Evolutionary conservation across 2,113 vertebrate species (phyloP).

Genomic region (Nestor notabilis): DNA sequence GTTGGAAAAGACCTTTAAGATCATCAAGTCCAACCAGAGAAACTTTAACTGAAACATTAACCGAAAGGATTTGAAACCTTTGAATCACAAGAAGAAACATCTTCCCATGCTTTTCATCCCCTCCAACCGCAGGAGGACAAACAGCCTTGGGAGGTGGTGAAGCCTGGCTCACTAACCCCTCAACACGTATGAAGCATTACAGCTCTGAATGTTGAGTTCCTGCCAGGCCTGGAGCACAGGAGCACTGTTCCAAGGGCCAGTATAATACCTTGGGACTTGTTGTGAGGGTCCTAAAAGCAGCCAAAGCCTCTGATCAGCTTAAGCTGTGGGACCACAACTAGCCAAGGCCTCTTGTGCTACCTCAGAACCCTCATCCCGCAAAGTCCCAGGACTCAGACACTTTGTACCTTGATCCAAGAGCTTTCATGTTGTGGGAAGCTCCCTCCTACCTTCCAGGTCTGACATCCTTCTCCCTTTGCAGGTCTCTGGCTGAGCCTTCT

Average conservation of each 20-base stretch:
- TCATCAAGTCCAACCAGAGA: background rate
- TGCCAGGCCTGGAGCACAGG: background rate
- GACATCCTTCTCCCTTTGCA: background rate
- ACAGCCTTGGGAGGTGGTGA: background rate
- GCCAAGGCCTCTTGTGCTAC: background rate
- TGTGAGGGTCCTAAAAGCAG: background rate
- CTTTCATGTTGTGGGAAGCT: fast-evolving
- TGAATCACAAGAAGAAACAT: background rate
- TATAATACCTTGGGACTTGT: background rate
- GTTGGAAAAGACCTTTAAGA: background rate
- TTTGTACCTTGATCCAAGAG: background rate
- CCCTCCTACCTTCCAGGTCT: background rate
- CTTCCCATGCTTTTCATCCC: background rate
- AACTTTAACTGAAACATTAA: background rate
- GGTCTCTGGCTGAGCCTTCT: background rate
- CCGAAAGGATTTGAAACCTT: background rate
- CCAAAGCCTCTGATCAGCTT: background rate
- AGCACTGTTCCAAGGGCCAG: background rate
- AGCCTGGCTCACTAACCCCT: background rate
- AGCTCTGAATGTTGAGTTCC: background rate
- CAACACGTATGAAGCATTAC: background rate
- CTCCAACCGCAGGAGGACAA: background rate
- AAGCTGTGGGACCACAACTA: background rate
- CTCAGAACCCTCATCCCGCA: background rate
- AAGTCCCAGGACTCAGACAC: background rate